phyloP scores from a whole-genome alignment of 2,113 vertebrate species.

The Pyrgilauda ruficollis region DNA sequence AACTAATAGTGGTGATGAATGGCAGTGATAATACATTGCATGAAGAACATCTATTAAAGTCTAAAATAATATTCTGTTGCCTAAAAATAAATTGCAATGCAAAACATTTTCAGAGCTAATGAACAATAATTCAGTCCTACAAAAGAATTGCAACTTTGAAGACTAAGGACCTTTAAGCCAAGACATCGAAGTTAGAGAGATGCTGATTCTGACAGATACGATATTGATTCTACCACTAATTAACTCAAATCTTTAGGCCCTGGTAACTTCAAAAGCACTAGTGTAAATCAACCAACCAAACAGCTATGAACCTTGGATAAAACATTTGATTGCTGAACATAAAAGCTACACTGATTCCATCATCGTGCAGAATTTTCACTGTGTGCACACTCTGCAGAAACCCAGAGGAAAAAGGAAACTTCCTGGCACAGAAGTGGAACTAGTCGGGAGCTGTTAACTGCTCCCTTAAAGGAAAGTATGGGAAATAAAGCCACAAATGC shows the following conservation, averaged over 20 bases:
- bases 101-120: constrained; percentile 57
- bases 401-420: not conserved
- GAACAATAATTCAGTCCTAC: constrained; percentile 30
- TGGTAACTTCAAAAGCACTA: not conserved
- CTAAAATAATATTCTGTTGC: constrained; percentile 42
- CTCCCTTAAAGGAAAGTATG: not conserved
- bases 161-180: constrained; percentile 3
- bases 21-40: constrained; percentile 42
- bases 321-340: not conserved
- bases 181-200: not conserved
- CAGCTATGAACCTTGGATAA: not conserved
- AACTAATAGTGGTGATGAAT: constrained; percentile 71
- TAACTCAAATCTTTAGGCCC: constrained; percentile 12
- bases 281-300: not conserved
- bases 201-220: not conserved
- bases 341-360: not conserved
- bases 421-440: not conserved
- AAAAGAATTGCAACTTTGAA: not conserved
- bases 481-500: not conserved
- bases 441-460: not conserved
- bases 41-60: constrained; percentile 55
- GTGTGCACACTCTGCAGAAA: not conserved
- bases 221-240: constrained; percentile 4
- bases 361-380: not conserved
- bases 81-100: constrained; percentile 57